phyloP scores from a whole-genome alignment of 2,797 vertebrate genomes.

The Paedocypris micromegethes region DNA sequence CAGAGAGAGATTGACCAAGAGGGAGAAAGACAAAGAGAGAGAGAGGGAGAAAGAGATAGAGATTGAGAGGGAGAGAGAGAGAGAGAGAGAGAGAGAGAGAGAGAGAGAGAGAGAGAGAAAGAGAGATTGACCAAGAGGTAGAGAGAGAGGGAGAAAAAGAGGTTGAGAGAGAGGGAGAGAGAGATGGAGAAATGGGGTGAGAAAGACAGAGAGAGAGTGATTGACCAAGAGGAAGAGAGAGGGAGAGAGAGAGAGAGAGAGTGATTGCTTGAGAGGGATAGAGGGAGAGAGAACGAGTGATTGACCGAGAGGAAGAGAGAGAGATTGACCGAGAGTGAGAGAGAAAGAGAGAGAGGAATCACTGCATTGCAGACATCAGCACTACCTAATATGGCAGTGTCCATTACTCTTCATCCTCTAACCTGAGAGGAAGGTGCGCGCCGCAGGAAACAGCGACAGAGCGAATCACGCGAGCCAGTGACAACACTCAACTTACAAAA shows the following conservation, averaged over 20 bases:
- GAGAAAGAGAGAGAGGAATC: background rate
- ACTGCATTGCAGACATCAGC: conserved; percentile 44
- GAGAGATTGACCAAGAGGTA: too few relatives aligned
- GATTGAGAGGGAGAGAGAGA: background rate
- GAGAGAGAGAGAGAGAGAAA: too few relatives aligned
- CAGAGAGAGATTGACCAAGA: background rate
- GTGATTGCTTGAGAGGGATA: too few relatives aligned
- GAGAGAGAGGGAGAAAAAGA: too few relatives aligned
- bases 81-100: conserved; percentile 8
- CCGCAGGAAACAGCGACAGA: background rate
- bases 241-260: too few relatives aligned
- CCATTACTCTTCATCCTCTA: conserved; percentile 4
- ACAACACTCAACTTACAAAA: too few relatives aligned
- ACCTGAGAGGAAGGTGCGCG: background rate
- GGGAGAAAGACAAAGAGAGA: conserved; percentile 10
- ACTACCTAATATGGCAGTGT: conserved; percentile 14
- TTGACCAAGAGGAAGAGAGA: too few relatives aligned
- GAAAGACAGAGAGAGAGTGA: too few relatives aligned
- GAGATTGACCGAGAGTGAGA: background rate
- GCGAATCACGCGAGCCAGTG: too few relatives aligned
- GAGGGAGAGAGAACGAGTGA: background rate
- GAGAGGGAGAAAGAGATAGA: conserved; percentile 2
- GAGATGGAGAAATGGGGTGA: too few relatives aligned
- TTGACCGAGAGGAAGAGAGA: background rate
- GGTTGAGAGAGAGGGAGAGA: too few relatives aligned